These are phyloP conservation scores for sheep (Ovis aries) DNA, from an alignment of 2,113 vertebrate species.

Conservation along the genomic window DNA sequence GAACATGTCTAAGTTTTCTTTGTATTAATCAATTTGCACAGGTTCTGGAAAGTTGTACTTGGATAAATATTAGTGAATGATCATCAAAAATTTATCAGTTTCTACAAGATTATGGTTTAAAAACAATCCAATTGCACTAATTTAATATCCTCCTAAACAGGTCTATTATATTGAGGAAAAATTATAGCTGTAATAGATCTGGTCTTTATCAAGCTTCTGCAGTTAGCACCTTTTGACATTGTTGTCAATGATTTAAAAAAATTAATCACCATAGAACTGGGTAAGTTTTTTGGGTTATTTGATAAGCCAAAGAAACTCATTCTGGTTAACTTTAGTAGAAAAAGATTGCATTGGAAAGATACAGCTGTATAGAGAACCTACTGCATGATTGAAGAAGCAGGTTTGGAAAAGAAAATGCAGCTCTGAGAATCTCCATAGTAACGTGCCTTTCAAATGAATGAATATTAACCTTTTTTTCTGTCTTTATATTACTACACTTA, in stretches of 20 bases:
- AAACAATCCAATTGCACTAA: conserved; percentile 51
- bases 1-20: neutral
- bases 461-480: neutral
- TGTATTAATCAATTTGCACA: neutral
- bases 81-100: conserved; percentile 57
- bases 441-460: neutral
- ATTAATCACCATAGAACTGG: neutral
- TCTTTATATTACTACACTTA: neutral
- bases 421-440: neutral
- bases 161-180: conserved; percentile 17
- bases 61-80: conserved; percentile 59
- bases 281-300: conserved; percentile 13
- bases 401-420: neutral
- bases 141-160: conserved; percentile 47
- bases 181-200: conserved; percentile 37
- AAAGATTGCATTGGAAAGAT: neutral
- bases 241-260: conserved; percentile 28
- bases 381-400: neutral
- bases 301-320: neutral
- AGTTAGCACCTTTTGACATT: conserved; percentile 51
- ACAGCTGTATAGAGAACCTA: neutral
- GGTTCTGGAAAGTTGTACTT: conserved; percentile 26
- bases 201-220: conserved; percentile 32
- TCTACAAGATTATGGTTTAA: conserved; percentile 49
- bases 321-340: neutral